A percentile compares a stretch with the other conserved stretches of the same genome.
Evolutionary conservation across 2,888 invertebrate species (phyloP).

Genomic region (Troides helena): DNA sequence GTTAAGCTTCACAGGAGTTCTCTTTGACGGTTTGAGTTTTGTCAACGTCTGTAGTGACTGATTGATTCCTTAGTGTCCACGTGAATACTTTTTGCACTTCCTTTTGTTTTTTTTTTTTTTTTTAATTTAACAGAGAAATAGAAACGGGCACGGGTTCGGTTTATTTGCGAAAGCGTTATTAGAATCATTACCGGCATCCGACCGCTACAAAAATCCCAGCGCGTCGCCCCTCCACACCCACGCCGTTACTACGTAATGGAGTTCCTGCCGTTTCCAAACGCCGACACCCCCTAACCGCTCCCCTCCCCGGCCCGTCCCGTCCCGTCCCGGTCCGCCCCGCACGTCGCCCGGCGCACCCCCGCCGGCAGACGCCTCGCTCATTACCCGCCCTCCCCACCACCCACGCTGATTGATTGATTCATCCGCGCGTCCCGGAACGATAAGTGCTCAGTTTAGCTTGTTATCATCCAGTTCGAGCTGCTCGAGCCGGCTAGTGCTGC

Average conservation of each 20-base stretch:
- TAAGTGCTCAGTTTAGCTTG: constrained; percentile 62
- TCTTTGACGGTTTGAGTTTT: too few species aligned
- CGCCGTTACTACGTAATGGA: constrained; percentile 33
- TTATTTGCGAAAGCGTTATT: background rate
- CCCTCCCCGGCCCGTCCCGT: too few species aligned
- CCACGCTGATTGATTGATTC: constrained; percentile 60
- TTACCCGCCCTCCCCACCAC: constrained; percentile 45
- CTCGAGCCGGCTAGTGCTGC: constrained; percentile 31
- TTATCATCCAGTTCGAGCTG: constrained; percentile 47
- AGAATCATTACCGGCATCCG: constrained; percentile 30
- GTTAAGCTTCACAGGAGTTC: too few species aligned
- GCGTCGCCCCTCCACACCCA: constrained; percentile 28
- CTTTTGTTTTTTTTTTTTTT: too few species aligned
- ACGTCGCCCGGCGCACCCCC: background rate
- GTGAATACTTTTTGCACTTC: too few species aligned
- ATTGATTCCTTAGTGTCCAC: too few species aligned
- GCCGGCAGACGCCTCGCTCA: constrained; percentile 45
- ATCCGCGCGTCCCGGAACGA: constrained; percentile 49
- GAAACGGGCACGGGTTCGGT: too few species aligned
- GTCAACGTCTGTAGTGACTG: too few species aligned
- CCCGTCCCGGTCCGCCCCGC: too few species aligned
- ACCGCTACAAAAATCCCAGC: constrained; percentile 28
- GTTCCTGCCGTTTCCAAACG: constrained; percentile 31
- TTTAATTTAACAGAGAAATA: too few species aligned
- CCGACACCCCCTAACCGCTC: background rate